Percentiles rank a stretch among this genome's conserved stretches.
These are phyloP conservation scores for Neosilurus hyrtlii DNA, from an alignment of 2,797 vertebrate genomes.

Conservation along the genomic window DNA sequence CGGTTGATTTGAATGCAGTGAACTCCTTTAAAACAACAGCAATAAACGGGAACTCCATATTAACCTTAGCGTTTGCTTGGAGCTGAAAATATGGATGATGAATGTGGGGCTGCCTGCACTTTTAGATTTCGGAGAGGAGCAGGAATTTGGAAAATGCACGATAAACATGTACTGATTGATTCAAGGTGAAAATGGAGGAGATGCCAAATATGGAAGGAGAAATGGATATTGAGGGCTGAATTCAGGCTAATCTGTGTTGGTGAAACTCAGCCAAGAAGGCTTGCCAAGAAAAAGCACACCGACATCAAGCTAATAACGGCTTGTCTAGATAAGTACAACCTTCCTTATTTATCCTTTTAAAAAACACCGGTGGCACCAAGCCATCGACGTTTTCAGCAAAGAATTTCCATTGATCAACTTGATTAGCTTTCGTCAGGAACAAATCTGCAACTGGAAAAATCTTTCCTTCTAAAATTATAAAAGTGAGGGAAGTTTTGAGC, in stretches of 20 bases:
- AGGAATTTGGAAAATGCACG: conserved; percentile 19
- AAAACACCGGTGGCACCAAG: neutral
- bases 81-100: conserved; percentile 43
- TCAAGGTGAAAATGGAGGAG: conserved; percentile 30
- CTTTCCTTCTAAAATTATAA: neutral
- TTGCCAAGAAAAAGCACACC: conserved; percentile 25
- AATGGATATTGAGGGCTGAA: conserved; percentile 26
- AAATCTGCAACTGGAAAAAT: conserved; percentile 10
- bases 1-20: conserved; percentile 49
- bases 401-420: conserved; percentile 26
- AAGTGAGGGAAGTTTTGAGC: neutral
- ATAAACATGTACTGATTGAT: conserved; percentile 46
- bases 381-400: conserved; percentile 3
- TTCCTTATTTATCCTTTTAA: neutral
- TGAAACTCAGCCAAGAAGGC: neutral
- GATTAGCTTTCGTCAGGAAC: neutral
- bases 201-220: conserved; percentile 35
- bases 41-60: conserved; percentile 48
- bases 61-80: conserved; percentile 40
- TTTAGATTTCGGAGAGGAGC: conserved; percentile 34
- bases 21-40: conserved; percentile 54
- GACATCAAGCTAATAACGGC: conserved; percentile 25
- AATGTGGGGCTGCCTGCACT: conserved; percentile 33
- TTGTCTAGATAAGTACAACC: conserved; percentile 3
- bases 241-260: conserved; percentile 29